A percentile compares a stretch with the other conserved stretches of the same genome.
These are phyloP conservation scores for Lanistes nyassanus DNA, from an alignment of 1,140 invertebrate genomes.

Conservation along the genomic window DNA sequence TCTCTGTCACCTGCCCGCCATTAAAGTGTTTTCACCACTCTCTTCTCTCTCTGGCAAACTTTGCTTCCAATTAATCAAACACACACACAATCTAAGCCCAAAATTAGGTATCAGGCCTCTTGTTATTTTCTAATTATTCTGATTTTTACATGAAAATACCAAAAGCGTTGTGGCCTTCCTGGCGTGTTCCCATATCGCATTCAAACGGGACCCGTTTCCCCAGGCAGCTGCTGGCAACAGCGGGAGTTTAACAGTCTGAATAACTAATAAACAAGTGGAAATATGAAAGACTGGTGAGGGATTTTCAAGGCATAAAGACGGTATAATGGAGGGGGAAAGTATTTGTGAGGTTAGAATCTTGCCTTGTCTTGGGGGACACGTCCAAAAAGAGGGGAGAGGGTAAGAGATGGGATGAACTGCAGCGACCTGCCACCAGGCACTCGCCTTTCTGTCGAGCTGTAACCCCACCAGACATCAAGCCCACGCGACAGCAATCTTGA, in stretches of 20 bases:
- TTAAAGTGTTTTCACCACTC: slow-evolving; percentile 11
- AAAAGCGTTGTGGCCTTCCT: background rate
- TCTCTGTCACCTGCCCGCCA: slow-evolving; percentile 10
- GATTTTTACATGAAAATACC: slow-evolving; percentile 22
- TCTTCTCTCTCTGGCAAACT: background rate
- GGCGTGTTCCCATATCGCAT: background rate
- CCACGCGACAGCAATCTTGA: too few species aligned
- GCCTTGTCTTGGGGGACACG: too few species aligned
- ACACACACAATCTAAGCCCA: slow-evolving; percentile 19
- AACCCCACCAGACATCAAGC: too few species aligned
- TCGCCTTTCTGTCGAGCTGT: too few species aligned
- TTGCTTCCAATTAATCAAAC: slow-evolving; percentile 21
- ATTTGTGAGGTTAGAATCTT: slow-evolving; percentile 2
- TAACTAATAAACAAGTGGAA: slow-evolving; percentile 25
- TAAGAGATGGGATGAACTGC: too few species aligned
- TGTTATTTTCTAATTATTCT: slow-evolving; percentile 25
- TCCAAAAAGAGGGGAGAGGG: too few species aligned
- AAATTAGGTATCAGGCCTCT: slow-evolving; percentile 17
- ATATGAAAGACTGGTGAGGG: background rate
- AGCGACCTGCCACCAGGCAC: too few species aligned
- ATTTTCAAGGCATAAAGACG: slow-evolving; percentile 13
- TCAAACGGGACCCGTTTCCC: slow-evolving; percentile 12
- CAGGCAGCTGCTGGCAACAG: slow-evolving; percentile 6
- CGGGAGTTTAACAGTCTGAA: slow-evolving; percentile 13
- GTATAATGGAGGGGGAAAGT: slow-evolving; percentile 9